A percentile compares a stretch with the other conserved stretches of the same genome.
phyloP scores from a whole-genome alignment of 1,140 invertebrate species.

The Leptopilina boulardi region DNA sequence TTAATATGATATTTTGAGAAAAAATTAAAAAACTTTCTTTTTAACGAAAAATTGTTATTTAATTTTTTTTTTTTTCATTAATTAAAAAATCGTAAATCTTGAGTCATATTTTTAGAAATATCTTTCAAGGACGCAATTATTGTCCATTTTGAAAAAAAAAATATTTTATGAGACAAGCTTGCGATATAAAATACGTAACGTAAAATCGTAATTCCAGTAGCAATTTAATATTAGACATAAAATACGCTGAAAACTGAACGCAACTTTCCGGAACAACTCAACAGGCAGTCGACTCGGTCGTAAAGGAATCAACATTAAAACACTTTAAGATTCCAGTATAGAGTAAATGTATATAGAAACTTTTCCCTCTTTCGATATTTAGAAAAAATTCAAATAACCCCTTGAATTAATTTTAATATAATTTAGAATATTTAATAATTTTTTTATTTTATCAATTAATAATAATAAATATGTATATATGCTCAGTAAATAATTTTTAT shows the following conservation, averaged over 20 bases:
- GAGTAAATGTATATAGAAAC: not conserved
- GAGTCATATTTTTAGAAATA: not conserved
- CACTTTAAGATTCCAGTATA: not conserved
- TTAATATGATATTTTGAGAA: too few relatives aligned
- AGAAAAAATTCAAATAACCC: not conserved
- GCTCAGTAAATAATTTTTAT: too few relatives aligned
- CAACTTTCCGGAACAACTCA: not conserved
- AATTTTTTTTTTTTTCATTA: not conserved
- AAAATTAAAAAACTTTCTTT: too few relatives aligned
- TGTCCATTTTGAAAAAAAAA: not conserved
- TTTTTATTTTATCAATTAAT: too few relatives aligned
- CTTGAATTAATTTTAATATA: not conserved
- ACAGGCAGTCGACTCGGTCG: not conserved
- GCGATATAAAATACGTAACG: not conserved
- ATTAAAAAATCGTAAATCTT: too few relatives aligned
- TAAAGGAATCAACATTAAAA: not conserved
- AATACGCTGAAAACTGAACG: not conserved
- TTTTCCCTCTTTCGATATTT: not conserved
- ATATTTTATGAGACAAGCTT: not conserved
- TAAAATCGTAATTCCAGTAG: slow-evolving; percentile 4
- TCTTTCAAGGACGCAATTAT: not conserved
- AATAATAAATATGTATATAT: too few relatives aligned
- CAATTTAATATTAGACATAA: not conserved
- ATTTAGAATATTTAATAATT: too few relatives aligned
- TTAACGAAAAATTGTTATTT: too few relatives aligned